Evolutionary conservation across 2,113 vertebrate species (phyloP), one percentile per base, ranked within the genome.

Genomic region (Triplophysa tibetana): DNA sequence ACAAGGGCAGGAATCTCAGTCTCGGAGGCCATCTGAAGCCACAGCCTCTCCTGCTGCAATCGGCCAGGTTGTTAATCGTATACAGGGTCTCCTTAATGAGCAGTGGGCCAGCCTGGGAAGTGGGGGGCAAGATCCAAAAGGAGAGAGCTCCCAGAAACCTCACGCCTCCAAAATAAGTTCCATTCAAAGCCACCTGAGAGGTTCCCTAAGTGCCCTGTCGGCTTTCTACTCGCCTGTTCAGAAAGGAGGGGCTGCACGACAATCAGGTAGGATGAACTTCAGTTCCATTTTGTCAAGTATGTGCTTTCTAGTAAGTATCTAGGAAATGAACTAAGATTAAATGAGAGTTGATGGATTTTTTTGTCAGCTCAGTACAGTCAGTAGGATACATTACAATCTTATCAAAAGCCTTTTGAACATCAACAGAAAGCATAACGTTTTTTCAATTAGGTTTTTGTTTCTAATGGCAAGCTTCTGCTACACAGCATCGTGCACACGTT

Each of bases 81-180:
- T 99, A 89, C 96, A 98, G 77, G 96, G 96, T 58, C 95, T 99
- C 5, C 90, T 99, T 68, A 96, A 97, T 65, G 97, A 99, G 85
- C 98, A 99, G 89, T 98, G 97, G 97, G 94, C 91, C 77, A 96
- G 94, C 82, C 88, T 99, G 83, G 97, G 97, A 80, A 95, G 96
- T 0, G 90, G 95, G 26, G 91, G 94, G 81, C 96, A 97, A 88
- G 89, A 94, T 62, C 88, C 93, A 94, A 92, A 0, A 96, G 87
- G 88, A 90, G 62, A 88, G 66, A 52, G 79, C 56, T 52, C 78
- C 54, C 41, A 83, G 52, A 65, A 89, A 66, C 90, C 82, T 74
- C 77, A 75, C 19, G 69, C 96, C 43, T 99, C 95, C 78, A 98
- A 98, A 90, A 96, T 99, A 91, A 98, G 96, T 89, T 96, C 96